These are phyloP conservation scores for Platycercus adscitus DNA, from an alignment of 2,113 vertebrate species.

Conservation along the genomic window DNA sequence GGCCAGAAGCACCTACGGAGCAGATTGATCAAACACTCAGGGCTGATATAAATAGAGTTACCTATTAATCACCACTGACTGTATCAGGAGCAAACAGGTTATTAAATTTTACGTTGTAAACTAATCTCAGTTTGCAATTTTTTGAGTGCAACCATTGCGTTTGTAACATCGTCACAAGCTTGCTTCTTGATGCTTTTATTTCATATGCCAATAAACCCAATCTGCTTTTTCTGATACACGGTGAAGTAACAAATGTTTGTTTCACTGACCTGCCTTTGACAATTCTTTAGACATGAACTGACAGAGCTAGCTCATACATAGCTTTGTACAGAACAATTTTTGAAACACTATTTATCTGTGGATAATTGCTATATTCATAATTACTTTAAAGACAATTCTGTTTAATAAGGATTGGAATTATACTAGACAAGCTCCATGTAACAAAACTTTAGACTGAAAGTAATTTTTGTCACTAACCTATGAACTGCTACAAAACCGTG, in stretches of 20 bases:
- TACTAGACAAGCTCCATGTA: neutral
- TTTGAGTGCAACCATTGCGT: neutral
- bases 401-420: neutral
- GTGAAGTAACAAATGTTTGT: neutral
- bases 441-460: neutral
- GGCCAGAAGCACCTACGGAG: neutral
- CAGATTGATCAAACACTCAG: neutral
- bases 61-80: neutral
- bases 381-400: slow-evolving; percentile 12
- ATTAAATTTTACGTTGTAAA: neutral
- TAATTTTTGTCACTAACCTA: slow-evolving; percentile 40
- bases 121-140: neutral
- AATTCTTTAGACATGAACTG: neutral
- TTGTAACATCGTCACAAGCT: neutral
- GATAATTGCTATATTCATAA: neutral
- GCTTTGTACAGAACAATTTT: neutral
- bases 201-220: neutral
- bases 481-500: slow-evolving; percentile 18
- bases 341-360: neutral
- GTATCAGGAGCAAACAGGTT: neutral
- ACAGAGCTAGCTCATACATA: neutral
- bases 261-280: neutral
- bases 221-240: neutral
- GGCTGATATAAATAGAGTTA: neutral
- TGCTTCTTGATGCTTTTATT: neutral